phyloP scores from a whole-genome alignment of 2,888 invertebrate species.

The Agrochola lychnidis region DNA sequence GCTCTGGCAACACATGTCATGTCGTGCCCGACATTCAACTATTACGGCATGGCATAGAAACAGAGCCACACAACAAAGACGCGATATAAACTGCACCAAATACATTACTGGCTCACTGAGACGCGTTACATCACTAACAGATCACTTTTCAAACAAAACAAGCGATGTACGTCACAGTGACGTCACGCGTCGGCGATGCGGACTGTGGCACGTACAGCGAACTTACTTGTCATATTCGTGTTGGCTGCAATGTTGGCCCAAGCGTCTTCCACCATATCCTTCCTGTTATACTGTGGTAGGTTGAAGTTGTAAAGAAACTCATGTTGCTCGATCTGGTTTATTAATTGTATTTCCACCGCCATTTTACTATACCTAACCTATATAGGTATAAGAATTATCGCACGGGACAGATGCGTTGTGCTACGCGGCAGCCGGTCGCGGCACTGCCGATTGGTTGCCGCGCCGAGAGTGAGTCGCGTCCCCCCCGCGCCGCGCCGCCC shows the following conservation, averaged over 20 bases:
- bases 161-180: slow-evolving; percentile 41
- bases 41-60: slow-evolving; percentile 51
- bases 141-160: slow-evolving; percentile 26
- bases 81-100: slow-evolving; percentile 27
- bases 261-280: slow-evolving; percentile 71
- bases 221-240: slow-evolving; percentile 69
- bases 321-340: slow-evolving; percentile 70
- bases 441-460: slow-evolving; percentile 67
- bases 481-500: slow-evolving; percentile 65
- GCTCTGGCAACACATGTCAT: slow-evolving; percentile 44
- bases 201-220: slow-evolving; percentile 30
- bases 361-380: slow-evolving; percentile 43
- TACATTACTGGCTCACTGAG: slow-evolving; percentile 42
- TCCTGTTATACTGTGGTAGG: slow-evolving; percentile 72
- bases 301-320: slow-evolving; percentile 71
- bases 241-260: slow-evolving; percentile 69
- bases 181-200: slow-evolving; percentile 35
- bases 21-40: slow-evolving; percentile 33
- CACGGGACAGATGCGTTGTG: slow-evolving; percentile 40
- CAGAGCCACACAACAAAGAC: slow-evolving; percentile 42
- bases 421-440: slow-evolving; percentile 57
- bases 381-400: slow-evolving; percentile 6
- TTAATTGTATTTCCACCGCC: slow-evolving; percentile 71
- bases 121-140: slow-evolving; percentile 5
- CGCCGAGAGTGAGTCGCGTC: slow-evolving; percentile 64